Percentiles rank a stretch among this genome's conserved stretches.
phyloP scores from a whole-genome alignment of 2,888 invertebrate genomes.

The Drosophila acutilabella region DNA sequence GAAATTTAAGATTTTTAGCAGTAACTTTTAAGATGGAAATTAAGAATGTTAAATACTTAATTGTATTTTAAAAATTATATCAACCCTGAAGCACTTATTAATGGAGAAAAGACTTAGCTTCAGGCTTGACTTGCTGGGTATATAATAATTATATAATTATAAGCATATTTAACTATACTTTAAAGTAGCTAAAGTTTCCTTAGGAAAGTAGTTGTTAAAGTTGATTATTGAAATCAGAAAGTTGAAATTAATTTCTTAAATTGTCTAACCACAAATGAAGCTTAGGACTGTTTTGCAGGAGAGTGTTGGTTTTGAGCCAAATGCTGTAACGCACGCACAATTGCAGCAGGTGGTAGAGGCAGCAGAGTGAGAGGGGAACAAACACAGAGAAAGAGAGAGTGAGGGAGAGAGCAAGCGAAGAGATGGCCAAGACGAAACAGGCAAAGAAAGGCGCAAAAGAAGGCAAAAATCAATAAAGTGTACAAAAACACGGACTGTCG shows the following conservation, averaged over 20 bases:
- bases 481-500: conserved; percentile 59
- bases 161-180: too few species aligned
- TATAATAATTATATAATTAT: too few species aligned
- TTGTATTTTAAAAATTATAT: too few species aligned
- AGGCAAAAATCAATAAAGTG: conserved; percentile 74
- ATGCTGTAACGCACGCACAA: conserved; percentile 70
- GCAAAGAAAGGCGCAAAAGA: conserved; percentile 60
- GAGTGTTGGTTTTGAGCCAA: conserved; percentile 58
- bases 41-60: too few species aligned
- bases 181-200: too few species aligned
- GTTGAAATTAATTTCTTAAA: background rate
- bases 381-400: background rate
- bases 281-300: conserved; percentile 19
- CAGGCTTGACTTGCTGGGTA: too few species aligned
- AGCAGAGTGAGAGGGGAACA: background rate
- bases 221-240: background rate
- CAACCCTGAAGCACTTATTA: too few species aligned
- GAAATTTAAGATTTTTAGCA: too few species aligned
- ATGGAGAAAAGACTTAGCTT: too few species aligned
- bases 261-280: background rate
- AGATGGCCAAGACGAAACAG: conserved; percentile 45
- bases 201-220: too few species aligned
- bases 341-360: conserved; percentile 49
- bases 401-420: background rate
- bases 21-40: too few species aligned